A percentile compares a stretch with the other conserved stretches of the same genome.
phyloP scores from a whole-genome alignment of 2,888 invertebrate genomes.

The Melieria picta region DNA sequence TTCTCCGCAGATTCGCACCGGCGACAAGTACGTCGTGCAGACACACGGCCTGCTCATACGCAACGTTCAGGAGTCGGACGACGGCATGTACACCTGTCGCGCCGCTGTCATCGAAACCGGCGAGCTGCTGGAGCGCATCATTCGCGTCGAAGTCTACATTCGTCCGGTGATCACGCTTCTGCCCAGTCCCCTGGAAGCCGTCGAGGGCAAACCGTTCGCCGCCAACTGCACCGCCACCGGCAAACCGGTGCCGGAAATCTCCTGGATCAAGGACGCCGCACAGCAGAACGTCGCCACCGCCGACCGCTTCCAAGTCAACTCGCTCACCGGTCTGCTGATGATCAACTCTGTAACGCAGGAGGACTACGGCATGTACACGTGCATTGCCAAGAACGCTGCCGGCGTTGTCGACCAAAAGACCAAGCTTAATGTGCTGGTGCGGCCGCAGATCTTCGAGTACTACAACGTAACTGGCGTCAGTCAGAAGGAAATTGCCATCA shows the following conservation, averaged over 20 bases:
- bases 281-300: slow-evolving; percentile 78
- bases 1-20: slow-evolving; percentile 70
- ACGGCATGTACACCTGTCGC: slow-evolving; percentile 86
- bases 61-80: slow-evolving; percentile 82
- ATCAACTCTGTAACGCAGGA: slow-evolving; percentile 80
- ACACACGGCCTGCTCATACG: slow-evolving; percentile 81
- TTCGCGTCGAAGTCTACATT: slow-evolving; percentile 83
- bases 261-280: slow-evolving; percentile 82
- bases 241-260: slow-evolving; percentile 84
- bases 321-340: slow-evolving; percentile 76
- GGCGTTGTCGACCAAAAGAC: slow-evolving; percentile 76
- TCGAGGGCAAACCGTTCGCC: slow-evolving; percentile 82
- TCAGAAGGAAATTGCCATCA: slow-evolving; percentile 73
- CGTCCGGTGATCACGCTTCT: slow-evolving; percentile 78
- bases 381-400: slow-evolving; percentile 82
- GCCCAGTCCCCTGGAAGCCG: slow-evolving; percentile 72
- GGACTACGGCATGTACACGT: slow-evolving; percentile 83
- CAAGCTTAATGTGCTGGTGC: slow-evolving; percentile 78
- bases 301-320: slow-evolving; percentile 73
- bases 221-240: slow-evolving; percentile 83
- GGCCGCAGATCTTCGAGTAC: slow-evolving; percentile 82
- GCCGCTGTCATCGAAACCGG: slow-evolving; percentile 87
- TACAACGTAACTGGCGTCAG: slow-evolving; percentile 76
- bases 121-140: slow-evolving; percentile 78
- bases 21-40: slow-evolving; percentile 78